phyloP scores from a whole-genome alignment of 1,140 invertebrate species.

The Anoplophora glabripennis region DNA sequence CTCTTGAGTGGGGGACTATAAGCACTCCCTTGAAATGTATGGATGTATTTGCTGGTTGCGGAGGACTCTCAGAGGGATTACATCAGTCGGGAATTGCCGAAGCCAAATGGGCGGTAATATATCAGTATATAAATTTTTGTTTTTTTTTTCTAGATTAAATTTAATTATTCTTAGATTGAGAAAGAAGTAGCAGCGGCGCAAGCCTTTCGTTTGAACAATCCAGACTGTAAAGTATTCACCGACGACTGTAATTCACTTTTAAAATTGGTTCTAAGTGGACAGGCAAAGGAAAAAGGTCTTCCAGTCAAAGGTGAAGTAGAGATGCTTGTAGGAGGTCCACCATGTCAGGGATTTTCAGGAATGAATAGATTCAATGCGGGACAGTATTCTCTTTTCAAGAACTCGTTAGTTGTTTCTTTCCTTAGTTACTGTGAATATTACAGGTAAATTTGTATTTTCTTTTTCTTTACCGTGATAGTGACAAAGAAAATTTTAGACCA shows the following conservation, averaged over 20 bases:
- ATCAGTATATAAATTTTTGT: not conserved
- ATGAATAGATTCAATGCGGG: constrained; percentile 87
- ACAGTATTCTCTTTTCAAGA: constrained; percentile 87
- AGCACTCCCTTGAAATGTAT: constrained; percentile 61
- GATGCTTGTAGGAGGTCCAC: constrained; percentile 83
- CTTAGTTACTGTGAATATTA: constrained; percentile 86
- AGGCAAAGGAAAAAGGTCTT: constrained; percentile 57
- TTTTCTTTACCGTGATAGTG: not conserved
- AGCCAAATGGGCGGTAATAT: constrained; percentile 65
- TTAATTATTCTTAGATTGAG: constrained; percentile 58
- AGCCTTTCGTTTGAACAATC: constrained; percentile 78
- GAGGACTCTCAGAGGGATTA: constrained; percentile 72
- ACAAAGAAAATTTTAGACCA: constrained; percentile 50
- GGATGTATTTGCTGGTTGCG: constrained; percentile 89
- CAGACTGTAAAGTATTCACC: constrained; percentile 69
- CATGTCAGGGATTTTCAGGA: constrained; percentile 87
- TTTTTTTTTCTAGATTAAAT: not conserved
- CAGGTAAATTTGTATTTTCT: constrained; percentile 45
- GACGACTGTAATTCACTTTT: constrained; percentile 80
- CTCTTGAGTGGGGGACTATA: constrained; percentile 44
- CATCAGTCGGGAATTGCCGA: constrained; percentile 69
- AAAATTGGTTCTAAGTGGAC: constrained; percentile 60
- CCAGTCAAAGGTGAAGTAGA: constrained; percentile 82
- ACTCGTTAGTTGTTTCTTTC: constrained; percentile 81
- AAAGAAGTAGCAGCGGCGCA: constrained; percentile 74